Evolutionary conservation across 1,140 invertebrate species (phyloP), one percentile per base, ranked within the genome.

Genomic region (Eubasilissa regina): DNA sequence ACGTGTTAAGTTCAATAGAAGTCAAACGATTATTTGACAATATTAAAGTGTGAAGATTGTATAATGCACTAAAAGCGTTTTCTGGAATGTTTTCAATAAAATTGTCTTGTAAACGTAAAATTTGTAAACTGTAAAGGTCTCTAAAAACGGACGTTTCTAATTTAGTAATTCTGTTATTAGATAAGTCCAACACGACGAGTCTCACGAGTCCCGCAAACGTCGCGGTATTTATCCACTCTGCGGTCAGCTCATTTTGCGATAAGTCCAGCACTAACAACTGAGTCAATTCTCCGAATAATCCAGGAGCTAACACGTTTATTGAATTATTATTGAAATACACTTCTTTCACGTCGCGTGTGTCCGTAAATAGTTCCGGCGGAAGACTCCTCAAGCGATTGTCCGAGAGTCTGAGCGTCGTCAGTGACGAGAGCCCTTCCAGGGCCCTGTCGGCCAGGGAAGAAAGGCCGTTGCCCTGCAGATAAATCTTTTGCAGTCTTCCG

Each of bases 21-120:
- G 93, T 93, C 81, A 98, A 87, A 84, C 94, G 93, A 88, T 98
- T 98, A 86, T 96, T 94, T 66, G 95, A 96, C 76, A 98, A 90
- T 70, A 96, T 92, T 74, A 98, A 89, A 0, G 95, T 96, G 85
- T 97, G 94, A 77, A 98, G 90, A 87, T 95, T 96, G 83, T 91
- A 92, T 15, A 97, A 89, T 43, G 94, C 92, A 45, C 92, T 90
- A 85, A 98, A 97, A 47, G 95, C 94, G 83, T 95, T 94, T 84
- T 96, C 94, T 12, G 94, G 93, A 78, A 97, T 91, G 58, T 88
- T 92, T 85, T 96, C 94, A 44, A 97, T 93, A 68, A 93, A 91
- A 89, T 97, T 97, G 82, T 96, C 93, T 84, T 96, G 94, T 72
- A 97, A 89, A 80, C 94, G 91, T 0, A 97, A 86, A 74, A 96